Evolutionary conservation across 2,888 invertebrate species (phyloP).

Genomic region (Formica aserva): DNA sequence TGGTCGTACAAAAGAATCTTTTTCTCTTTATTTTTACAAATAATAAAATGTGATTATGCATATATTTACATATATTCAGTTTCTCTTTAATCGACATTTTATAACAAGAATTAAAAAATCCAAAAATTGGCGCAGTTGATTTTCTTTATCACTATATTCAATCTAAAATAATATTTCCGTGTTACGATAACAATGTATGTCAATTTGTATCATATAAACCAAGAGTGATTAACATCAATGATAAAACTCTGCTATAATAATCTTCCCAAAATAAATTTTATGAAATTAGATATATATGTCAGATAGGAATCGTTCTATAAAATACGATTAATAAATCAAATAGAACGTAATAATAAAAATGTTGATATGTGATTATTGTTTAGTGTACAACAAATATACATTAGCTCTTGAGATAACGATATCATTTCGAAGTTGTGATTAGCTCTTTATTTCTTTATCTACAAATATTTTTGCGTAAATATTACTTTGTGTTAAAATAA

Average conservation of each 20-base stretch:
- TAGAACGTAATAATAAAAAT: background rate
- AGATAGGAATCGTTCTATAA: conserved; percentile 20
- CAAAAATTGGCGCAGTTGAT: background rate
- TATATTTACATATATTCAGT: no score
- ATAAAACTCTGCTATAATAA: background rate
- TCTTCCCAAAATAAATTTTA: background rate
- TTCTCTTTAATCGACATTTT: no score
- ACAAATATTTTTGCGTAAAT: background rate
- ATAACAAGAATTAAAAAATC: no score
- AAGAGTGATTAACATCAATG: background rate
- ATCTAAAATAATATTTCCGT: conserved; percentile 2
- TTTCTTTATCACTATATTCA: background rate
- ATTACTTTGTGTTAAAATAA: background rate
- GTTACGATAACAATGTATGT: background rate
- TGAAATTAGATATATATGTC: background rate
- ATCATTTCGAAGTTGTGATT: background rate
- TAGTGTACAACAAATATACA: background rate
- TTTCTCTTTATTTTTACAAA: conserved; percentile 59
- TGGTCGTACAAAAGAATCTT: conserved; percentile 50
- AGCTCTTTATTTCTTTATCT: background rate
- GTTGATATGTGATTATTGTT: conserved; percentile 18
- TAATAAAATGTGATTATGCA: conserved; percentile 65
- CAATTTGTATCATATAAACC: background rate
- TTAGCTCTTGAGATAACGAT: conserved; percentile 38
- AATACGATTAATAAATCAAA: background rate